phyloP scores from a whole-genome alignment of 2,797 vertebrate species.

The Botia kubotai region DNA sequence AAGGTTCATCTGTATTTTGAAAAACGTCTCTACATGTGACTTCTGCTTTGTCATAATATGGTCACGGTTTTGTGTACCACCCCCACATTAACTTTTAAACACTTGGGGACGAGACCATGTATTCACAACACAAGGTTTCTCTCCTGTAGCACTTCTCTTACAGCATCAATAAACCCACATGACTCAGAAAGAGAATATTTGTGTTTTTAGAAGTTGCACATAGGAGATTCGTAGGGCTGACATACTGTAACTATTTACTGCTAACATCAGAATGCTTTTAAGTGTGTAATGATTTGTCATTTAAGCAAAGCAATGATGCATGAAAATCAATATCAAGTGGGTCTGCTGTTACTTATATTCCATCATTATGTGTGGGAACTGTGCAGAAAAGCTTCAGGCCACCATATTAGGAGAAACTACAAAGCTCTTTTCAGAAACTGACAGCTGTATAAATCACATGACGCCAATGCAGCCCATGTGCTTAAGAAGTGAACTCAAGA shows the following conservation, averaged over 20 bases:
- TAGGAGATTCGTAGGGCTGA: not conserved
- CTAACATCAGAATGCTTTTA: not conserved
- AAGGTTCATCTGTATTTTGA: conserved; percentile 48
- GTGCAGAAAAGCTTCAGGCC: not conserved
- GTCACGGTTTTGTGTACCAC: not conserved
- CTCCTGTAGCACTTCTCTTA: not conserved
- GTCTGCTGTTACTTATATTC: not conserved
- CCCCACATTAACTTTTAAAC: not conserved
- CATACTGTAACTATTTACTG: not conserved
- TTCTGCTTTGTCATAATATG: not conserved
- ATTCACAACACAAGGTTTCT: not conserved
- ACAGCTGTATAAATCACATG: conserved; percentile 19
- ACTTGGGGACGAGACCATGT: not conserved
- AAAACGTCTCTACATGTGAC: conserved; percentile 37
- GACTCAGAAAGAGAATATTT: not conserved
- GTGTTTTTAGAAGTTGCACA: not conserved
- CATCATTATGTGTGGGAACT: not conserved
- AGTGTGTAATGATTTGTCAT: not conserved
- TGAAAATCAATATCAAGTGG: not conserved
- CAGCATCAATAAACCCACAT: not conserved
- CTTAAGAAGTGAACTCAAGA: conserved; percentile 58
- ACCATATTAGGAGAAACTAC: not conserved
- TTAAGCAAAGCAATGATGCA: not conserved
- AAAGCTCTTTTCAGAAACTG: not conserved
- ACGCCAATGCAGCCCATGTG: conserved; percentile 21